Base-by-base conservation (phyloP, 2,113 vertebrate species). In the Climacteris rufus region DNA sequence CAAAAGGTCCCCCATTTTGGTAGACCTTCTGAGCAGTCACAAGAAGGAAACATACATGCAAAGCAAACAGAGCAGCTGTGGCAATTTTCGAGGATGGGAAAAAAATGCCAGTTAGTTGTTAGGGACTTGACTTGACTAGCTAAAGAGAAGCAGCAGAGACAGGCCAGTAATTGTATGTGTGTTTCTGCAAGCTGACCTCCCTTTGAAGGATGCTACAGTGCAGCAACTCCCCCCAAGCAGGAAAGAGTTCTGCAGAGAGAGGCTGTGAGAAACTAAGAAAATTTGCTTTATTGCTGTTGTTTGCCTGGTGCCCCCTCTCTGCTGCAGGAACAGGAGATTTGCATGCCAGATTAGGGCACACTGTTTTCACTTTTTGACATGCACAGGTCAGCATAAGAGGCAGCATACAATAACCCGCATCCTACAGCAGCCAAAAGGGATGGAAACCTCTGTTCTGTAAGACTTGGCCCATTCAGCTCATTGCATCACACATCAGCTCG, bases 401-500 rank as follows among this genome's bases (percentile, higher is more conserved):
- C 40, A 68, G 31, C 1, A 0, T 57, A 63, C 61, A 54, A 45
- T 60, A 94, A 47, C 60, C 30, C 52, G 40, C 56, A 49, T 75
- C 53, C 49, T 66, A 52, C 16, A 80, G 57, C 83, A 88, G 27
- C 63, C 75, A 61, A 69, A 76, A 82, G 53, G 40, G 27, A 30
- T 37, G 30, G 35, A 79, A 89, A 79, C 11, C 22, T 78, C 56
- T 76, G 40, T 5, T 3, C 27, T 82, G 11, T 60, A 49, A 71
- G 27, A 28, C 31, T 52, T 75, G 74, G 33, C 52, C 61, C 56
- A n/a, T 68, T 90, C 83, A 74, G 25, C 45, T 94, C 68, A 28
- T 35, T 75, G 56, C 47, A 61, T 25, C 45, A 20, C 0, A 0
- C 28, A 19, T 19, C 17, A 9, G 21, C 27, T 50, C 1, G 0